Conservation (phyloP, 1,140 invertebrate species). For the Hypsibius dujardini region DNA sequence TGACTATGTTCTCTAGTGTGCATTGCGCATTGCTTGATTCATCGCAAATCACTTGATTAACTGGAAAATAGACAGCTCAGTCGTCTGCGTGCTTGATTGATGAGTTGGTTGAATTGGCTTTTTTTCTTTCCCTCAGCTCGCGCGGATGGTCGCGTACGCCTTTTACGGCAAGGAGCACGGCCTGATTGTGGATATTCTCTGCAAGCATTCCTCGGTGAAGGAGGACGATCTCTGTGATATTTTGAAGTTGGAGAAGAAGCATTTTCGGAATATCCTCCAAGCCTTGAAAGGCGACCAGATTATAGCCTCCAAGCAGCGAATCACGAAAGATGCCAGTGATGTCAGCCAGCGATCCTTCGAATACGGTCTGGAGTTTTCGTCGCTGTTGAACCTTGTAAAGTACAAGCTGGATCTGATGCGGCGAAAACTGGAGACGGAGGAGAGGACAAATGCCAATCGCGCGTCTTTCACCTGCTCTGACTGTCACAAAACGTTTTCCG, state of each 20-base stretch:
- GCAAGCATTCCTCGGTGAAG: constrained; percentile 85
- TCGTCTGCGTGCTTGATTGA: too few species aligned
- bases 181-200: constrained; percentile 80
- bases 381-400: constrained; percentile 68
- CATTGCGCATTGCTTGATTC: too few species aligned
- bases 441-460: constrained; percentile 75
- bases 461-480: constrained; percentile 81
- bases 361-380: not conserved
- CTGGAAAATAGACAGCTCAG: too few species aligned
- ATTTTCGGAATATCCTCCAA: constrained; percentile 65
- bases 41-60: too few species aligned
- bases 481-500: constrained; percentile 70
- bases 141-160: constrained; percentile 66
- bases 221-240: constrained; percentile 88
- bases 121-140: too few species aligned
- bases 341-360: constrained; percentile 47
- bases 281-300: constrained; percentile 79
- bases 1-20: too few species aligned
- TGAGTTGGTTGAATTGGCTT: too few species aligned
- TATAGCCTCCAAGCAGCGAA: constrained; percentile 47
- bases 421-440: constrained; percentile 81
- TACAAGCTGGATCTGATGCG: constrained; percentile 89
- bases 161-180: constrained; percentile 85
- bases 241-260: constrained; percentile 81
- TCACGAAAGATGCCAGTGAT: constrained; percentile 45